These are phyloP conservation scores for Lasioglossum marginatum DNA, from an alignment of 2,888 invertebrate genomes.

Conservation along the genomic window DNA sequence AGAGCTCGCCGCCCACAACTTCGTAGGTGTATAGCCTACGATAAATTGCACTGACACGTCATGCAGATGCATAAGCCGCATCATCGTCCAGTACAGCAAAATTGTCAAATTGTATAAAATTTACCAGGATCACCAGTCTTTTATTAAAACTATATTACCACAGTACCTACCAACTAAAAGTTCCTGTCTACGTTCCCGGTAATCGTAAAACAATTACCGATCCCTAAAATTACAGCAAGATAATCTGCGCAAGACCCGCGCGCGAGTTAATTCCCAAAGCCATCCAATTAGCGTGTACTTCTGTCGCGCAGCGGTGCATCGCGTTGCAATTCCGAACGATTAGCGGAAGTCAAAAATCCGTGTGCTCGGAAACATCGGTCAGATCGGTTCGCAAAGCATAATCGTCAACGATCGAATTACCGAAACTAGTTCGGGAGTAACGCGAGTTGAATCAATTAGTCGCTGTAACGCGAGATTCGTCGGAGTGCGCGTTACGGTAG, in stretches of 20 bases:
- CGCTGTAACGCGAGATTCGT: constrained; percentile 17
- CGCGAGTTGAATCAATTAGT: constrained; percentile 27
- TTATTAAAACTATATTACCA: neutral
- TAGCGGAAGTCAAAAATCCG: neutral
- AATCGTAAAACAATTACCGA: neutral
- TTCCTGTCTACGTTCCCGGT: neutral
- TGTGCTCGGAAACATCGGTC: neutral
- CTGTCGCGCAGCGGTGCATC: neutral
- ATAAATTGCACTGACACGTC: neutral
- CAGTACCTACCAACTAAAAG: neutral
- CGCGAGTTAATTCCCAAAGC: neutral
- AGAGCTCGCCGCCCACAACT: neutral
- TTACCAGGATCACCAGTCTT: neutral
- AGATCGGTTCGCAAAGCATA: constrained; percentile 5
- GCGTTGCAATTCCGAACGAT: neutral
- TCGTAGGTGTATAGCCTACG: neutral
- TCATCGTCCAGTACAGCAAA: neutral
- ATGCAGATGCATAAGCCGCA: neutral
- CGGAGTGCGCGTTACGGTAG: neutral
- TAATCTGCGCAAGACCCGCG: neutral
- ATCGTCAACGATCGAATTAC: constrained; percentile 20
- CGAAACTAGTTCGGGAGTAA: neutral
- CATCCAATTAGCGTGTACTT: neutral
- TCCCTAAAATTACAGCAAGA: neutral
- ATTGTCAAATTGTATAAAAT: neutral